phyloP scores from a whole-genome alignment of 2,113 vertebrate genomes.

The Thamnophis sirtalis region DNA sequence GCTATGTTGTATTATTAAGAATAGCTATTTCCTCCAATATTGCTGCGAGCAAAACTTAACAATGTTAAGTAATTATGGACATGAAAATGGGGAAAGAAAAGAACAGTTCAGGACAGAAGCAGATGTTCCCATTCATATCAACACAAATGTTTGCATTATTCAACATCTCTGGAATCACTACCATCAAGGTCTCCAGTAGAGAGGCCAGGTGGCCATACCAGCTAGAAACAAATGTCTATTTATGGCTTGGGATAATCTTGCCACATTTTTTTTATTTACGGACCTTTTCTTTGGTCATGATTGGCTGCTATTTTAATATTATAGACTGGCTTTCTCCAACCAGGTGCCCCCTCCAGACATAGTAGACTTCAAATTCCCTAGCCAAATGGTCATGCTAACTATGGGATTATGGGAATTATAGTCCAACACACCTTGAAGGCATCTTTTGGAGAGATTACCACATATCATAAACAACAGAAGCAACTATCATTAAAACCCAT shows the following conservation, averaged over 20 bases:
- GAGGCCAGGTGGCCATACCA: neutral
- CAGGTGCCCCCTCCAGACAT: neutral
- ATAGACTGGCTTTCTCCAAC: neutral
- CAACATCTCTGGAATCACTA: neutral
- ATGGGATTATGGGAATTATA: neutral
- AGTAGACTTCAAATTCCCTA: neutral
- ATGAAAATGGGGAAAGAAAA: conserved; percentile 17
- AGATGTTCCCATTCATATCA: conserved; percentile 13
- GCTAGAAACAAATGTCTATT: neutral
- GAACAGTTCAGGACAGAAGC: conserved; percentile 21
- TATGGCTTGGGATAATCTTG: neutral
- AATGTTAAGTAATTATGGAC: conserved; percentile 2
- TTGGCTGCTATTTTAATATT: neutral
- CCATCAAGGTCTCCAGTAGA: conserved; percentile 3
- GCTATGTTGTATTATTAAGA: conserved; percentile 29
- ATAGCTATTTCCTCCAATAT: conserved; percentile 23
- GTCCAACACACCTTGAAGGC: neutral
- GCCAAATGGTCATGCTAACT: neutral
- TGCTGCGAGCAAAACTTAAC: neutral
- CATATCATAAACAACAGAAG: neutral
- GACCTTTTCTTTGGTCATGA: neutral
- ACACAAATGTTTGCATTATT: neutral
- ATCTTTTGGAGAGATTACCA: neutral
- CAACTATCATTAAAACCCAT: neutral
- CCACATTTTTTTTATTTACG: neutral